These are phyloP conservation scores for Ceyx margarethae DNA, from an alignment of 2,113 vertebrate genomes.

Conservation along the genomic window DNA sequence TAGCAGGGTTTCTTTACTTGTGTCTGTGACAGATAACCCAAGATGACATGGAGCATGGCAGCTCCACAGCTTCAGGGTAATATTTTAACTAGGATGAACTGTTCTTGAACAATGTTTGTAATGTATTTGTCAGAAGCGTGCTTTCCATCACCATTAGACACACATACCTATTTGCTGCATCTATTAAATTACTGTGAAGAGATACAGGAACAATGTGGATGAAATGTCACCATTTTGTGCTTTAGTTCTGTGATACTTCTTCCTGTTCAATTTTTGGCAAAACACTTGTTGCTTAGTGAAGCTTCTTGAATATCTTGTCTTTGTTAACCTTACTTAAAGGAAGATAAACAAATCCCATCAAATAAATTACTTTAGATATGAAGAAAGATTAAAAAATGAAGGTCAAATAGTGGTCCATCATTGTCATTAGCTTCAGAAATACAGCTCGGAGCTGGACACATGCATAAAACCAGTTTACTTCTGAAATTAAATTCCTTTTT, in stretches of 20 bases:
- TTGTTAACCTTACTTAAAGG: neutral
- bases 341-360: neutral
- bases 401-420: neutral
- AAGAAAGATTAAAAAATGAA: neutral
- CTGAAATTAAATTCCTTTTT: neutral
- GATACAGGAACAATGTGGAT: constrained; percentile 29
- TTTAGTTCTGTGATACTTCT: neutral
- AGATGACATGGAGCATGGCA: constrained; percentile 61
- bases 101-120: constrained; percentile 59
- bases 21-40: constrained; percentile 50
- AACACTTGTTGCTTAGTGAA: neutral
- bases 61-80: constrained; percentile 37
- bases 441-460: neutral
- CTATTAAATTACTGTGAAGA: constrained; percentile 67
- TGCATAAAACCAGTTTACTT: neutral
- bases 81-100: constrained; percentile 66
- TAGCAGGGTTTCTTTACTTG: constrained; percentile 2
- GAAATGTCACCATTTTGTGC: neutral
- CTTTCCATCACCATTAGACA: constrained; percentile 66
- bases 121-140: constrained; percentile 52
- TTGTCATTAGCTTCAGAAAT: neutral
- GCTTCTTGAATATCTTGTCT: neutral
- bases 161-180: constrained; percentile 53
- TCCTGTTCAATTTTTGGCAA: neutral
- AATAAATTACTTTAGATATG: neutral